phyloP scores from a whole-genome alignment of 1,140 invertebrate species.

The Nixonia krombeini region DNA sequence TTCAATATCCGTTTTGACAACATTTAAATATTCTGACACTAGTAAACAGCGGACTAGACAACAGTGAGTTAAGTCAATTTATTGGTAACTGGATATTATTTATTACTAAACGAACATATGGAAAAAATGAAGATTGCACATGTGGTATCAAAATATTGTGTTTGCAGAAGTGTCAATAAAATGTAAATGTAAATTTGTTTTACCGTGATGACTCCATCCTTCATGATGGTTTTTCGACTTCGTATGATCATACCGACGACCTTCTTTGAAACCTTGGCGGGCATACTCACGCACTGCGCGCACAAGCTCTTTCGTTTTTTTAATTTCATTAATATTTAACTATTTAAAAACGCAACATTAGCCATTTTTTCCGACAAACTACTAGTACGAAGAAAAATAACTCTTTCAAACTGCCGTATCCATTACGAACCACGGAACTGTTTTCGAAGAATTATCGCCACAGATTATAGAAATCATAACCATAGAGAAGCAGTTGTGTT shows the following conservation, averaged over 20 bases:
- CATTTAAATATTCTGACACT: not conserved
- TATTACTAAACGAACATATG: too few relatives aligned
- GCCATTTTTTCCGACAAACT: conserved; percentile 52
- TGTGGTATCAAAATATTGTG: not conserved
- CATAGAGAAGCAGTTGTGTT: conserved; percentile 1
- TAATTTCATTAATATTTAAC: conserved; percentile 69
- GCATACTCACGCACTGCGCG: conserved; percentile 73
- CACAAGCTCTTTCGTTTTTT: conserved; percentile 71
- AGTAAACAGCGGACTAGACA: not conserved
- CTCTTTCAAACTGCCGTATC: conserved; percentile 17
- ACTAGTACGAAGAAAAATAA: conserved; percentile 1
- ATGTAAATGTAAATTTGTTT: not conserved
- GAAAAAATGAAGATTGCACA: not conserved
- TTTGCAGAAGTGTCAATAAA: not conserved
- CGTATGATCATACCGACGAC: conserved; percentile 80
- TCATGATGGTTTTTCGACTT: conserved; percentile 80
- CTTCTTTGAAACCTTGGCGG: conserved; percentile 75
- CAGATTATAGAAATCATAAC: conserved; percentile 22
- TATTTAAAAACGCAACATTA: conserved; percentile 41
- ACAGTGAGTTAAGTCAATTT: not conserved
- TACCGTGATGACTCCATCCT: conserved; percentile 82
- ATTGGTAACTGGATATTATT: too few relatives aligned
- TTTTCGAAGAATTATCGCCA: conserved; percentile 6
- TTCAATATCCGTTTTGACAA: not conserved
- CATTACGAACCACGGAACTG: conserved; percentile 15